Conservation (phyloP, 2,888 invertebrate genomes). For the Rhagonycha lutea region DNA sequence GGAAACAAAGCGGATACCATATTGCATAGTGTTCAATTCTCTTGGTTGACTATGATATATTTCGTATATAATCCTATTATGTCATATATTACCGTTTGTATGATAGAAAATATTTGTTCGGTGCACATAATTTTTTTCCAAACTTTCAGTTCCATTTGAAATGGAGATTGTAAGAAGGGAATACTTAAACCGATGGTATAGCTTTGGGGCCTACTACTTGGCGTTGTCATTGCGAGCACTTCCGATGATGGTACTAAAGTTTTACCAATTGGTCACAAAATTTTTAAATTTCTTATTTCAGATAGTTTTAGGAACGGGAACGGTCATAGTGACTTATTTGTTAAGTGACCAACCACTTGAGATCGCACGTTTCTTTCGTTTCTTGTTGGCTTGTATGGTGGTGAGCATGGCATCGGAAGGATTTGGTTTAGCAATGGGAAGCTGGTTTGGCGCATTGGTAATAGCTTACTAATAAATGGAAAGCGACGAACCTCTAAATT, state of each 20-base stretch:
- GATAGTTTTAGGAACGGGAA: conserved; percentile 56
- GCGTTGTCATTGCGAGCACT: conserved; percentile 61
- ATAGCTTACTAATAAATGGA: conserved; percentile 34
- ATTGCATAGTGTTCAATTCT: conserved; percentile 65
- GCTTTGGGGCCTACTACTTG: conserved; percentile 65
- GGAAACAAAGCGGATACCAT: conserved; percentile 63
- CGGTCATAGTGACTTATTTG: conserved; percentile 58
- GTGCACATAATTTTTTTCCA: not conserved
- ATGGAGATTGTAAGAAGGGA: conserved; percentile 63
- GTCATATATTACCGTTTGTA: conserved; percentile 65
- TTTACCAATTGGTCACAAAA: not conserved
- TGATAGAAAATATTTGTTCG: conserved; percentile 46
- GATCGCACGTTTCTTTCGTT: conserved; percentile 63
- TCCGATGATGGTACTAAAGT: conserved; percentile 47
- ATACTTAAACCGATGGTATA: conserved; percentile 71
- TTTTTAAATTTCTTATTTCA: conserved; percentile 17
- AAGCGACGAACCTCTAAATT: not conserved
- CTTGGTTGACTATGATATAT: conserved; percentile 63
- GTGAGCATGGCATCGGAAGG: conserved; percentile 73
- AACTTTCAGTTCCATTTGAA: conserved; percentile 63
- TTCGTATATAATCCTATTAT: conserved; percentile 68
- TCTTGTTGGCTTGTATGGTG: conserved; percentile 61
- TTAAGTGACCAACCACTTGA: conserved; percentile 72
- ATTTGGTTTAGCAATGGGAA: conserved; percentile 71
- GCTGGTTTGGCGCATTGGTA: conserved; percentile 62